Evolutionary conservation across 2,888 invertebrate genomes (phyloP).

Genomic region (Atrina japonica): DNA sequence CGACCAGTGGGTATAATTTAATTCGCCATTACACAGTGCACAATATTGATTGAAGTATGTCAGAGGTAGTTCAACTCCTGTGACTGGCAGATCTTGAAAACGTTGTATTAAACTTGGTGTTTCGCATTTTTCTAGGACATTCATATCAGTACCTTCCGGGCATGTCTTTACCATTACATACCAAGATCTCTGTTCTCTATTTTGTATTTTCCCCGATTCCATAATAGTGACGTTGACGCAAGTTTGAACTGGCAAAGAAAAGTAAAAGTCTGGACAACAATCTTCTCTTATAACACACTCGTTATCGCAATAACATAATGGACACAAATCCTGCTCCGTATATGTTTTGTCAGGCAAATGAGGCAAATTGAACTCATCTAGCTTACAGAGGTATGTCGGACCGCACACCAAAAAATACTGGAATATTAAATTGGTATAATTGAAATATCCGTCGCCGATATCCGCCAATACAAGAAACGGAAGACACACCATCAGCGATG

Average conservation of each 20-base stretch:
- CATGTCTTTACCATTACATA: not conserved
- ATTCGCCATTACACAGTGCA: conserved; percentile 20
- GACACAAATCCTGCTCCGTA: conserved; percentile 7
- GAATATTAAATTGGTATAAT: too few species aligned
- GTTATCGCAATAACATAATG: conserved; percentile 29
- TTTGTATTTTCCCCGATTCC: not conserved
- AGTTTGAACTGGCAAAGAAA: not conserved
- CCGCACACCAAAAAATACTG: too few species aligned
- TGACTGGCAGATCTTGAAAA: not conserved
- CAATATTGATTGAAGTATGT: conserved; percentile 23
- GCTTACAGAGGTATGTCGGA: too few species aligned
- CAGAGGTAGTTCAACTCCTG: not conserved
- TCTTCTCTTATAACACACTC: conserved; percentile 27
- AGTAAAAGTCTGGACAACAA: conserved; percentile 36
- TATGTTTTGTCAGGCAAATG: not conserved
- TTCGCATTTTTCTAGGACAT: not conserved
- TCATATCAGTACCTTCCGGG: not conserved
- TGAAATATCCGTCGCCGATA: too few species aligned
- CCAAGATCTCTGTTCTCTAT: not conserved
- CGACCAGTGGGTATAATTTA: not conserved
- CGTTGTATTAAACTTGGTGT: not conserved
- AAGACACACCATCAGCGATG: too few species aligned
- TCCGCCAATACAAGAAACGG: too few species aligned
- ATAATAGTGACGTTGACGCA: conserved; percentile 15
- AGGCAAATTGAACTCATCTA: too few species aligned